Evolutionary conservation across 1,140 invertebrate genomes (phyloP), one percentile per base, ranked within the genome.

Genomic region (Thereuonema tuberculata): DNA sequence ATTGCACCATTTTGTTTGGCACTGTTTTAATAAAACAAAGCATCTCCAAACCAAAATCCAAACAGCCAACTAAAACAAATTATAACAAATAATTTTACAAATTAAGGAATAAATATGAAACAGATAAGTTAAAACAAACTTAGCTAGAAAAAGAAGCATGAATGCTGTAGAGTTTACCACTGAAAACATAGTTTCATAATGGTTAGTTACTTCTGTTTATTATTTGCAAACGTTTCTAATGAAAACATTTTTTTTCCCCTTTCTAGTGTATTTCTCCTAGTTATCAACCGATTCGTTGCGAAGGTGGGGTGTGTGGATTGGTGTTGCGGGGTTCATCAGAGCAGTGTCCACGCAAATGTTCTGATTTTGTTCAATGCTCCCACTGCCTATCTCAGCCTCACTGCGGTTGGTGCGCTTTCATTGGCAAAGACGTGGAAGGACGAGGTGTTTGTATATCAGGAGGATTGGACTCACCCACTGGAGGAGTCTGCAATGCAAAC

Each of bases 251-350:
- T 37, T 37, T 37, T 37, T 37, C 31, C 31, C 31, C 60, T 58
- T 74, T 71, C 14, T 68, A 82, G 76, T 96, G 93, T 65, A 82
- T 96, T 58, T 85, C 89, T 5, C 86, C 89, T 0, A 84, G 84
- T 3, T 88, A 89, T 65, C 84, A 89, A 65, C 82, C 85, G 0
- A 73, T 96, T 0, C 84, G 86, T 50, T 97, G 93, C 70, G 83
- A 87, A 24, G 89, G 88, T 2, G 91, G 92, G 14, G 84, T 88
- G 14, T 97, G 93, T 71, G 92, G 92, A 1, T 74, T 91, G 2
- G 84, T 93, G 0, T 71, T 94, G 17, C 80, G 82, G 26, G 79
- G 80, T 43, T 81, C 84, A 60, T 65, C 77, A 46, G 80, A 83
- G 49, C 83, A 84, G 49, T 97, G 92, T 68, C 91, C 92, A 0